Conservation (phyloP, 2,797 vertebrate species). For the Morus bassanus region DNA sequence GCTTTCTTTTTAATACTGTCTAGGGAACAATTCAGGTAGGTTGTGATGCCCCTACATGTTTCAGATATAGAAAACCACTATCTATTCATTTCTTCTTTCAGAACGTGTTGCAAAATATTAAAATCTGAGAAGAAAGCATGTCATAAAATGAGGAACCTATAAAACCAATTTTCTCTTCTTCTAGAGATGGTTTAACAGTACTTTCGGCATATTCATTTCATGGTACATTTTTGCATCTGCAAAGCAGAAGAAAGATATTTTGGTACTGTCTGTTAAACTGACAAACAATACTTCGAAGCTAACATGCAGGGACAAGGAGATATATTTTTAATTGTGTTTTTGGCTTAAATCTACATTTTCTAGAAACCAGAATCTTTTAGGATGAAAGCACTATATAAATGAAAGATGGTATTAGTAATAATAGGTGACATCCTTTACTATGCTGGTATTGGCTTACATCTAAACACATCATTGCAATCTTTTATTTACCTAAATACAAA, state of each 20-base stretch:
- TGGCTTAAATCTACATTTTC: slow-evolving; percentile 56
- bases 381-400: slow-evolving; percentile 57
- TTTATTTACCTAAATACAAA: slow-evolving; percentile 62
- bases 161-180: slow-evolving; percentile 63
- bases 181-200: slow-evolving; percentile 59
- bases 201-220: slow-evolving; percentile 51
- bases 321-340: slow-evolving; percentile 67
- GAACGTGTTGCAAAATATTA: slow-evolving; percentile 62
- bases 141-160: slow-evolving; percentile 60
- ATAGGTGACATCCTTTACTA: slow-evolving; percentile 43
- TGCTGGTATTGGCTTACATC: slow-evolving; percentile 14
- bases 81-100: slow-evolving; percentile 60
- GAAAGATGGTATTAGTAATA: slow-evolving; percentile 61
- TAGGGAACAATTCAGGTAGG: slow-evolving; percentile 64
- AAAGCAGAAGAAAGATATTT: slow-evolving; percentile 41
- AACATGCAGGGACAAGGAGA: slow-evolving; percentile 45
- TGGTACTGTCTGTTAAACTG: slow-evolving; percentile 47
- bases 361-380: slow-evolving; percentile 52
- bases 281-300: slow-evolving; percentile 50
- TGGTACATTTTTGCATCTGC: slow-evolving; percentile 37
- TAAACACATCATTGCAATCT: slow-evolving; percentile 5
- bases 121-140: slow-evolving; percentile 55
- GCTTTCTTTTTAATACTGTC: slow-evolving; percentile 62
- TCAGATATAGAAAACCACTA: slow-evolving; percentile 58
- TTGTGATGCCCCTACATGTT: slow-evolving; percentile 55